phyloP scores from a whole-genome alignment of 2,797 vertebrate genomes.

The Macropus fuliginosus region DNA sequence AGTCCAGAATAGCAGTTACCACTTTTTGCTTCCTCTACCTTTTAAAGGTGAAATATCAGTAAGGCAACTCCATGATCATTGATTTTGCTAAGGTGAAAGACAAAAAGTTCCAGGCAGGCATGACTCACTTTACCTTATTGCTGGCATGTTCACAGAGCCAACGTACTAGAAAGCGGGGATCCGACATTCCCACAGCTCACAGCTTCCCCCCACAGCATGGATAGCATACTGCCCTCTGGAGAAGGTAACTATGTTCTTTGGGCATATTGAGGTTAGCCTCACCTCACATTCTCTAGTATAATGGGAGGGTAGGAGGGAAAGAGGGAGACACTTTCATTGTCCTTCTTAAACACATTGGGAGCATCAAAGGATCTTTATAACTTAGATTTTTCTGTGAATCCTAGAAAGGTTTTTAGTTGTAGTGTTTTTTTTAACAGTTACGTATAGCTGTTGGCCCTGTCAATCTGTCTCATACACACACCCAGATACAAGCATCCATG shows the following conservation, averaged over 20 bases:
- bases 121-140: slow-evolving; percentile 76
- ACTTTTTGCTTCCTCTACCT: neutral
- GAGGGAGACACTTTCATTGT: neutral
- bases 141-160: slow-evolving; percentile 88
- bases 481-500: no score
- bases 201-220: slow-evolving; percentile 95
- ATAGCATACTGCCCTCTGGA: slow-evolving; percentile 93
- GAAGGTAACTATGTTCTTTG: slow-evolving; percentile 85
- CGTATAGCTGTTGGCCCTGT: neutral
- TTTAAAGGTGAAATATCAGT: neutral
- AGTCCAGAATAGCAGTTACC: neutral
- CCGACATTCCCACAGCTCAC: slow-evolving; percentile 91
- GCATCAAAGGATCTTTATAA: neutral
- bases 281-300: neutral
- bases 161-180: slow-evolving; percentile 91
- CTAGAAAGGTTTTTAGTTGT: neutral
- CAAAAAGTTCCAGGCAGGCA: slow-evolving; percentile 62
- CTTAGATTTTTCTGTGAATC: neutral
- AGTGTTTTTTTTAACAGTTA: neutral
- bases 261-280: neutral
- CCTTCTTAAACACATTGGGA: neutral
- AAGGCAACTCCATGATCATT: neutral
- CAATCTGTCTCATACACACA: neutral
- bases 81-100: slow-evolving; percentile 68
- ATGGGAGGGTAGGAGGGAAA: neutral